These are phyloP conservation scores for Peromyscus californicus DNA, from an alignment of 2,113 vertebrate genomes.

Conservation along the genomic window DNA sequence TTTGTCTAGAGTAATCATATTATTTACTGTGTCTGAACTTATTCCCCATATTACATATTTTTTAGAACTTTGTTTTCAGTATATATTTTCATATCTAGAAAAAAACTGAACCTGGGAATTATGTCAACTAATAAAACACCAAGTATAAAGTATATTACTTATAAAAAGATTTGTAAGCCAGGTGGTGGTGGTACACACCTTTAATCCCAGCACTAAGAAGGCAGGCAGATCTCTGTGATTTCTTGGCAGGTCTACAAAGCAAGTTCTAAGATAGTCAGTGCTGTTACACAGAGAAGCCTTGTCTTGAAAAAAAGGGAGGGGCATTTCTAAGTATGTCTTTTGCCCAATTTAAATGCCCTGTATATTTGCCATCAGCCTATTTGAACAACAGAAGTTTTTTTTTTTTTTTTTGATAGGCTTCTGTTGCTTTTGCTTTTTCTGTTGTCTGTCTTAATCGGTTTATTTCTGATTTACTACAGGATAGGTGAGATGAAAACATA, in stretches of 20 bases:
- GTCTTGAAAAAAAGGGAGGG: no score
- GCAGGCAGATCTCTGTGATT: neutral
- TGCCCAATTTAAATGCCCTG: neutral
- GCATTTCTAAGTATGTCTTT: constrained; percentile 29
- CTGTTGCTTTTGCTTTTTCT: constrained; percentile 19
- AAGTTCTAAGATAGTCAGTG: neutral
- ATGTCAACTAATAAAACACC: constrained; percentile 20
- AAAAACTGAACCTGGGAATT: neutral
- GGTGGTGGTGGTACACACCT: neutral
- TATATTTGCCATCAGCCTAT: constrained; percentile 9
- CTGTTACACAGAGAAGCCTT: neutral
- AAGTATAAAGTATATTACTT: neutral
- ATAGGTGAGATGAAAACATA: constrained; percentile 52
- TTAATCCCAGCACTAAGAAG: neutral
- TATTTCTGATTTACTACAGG: constrained; percentile 15
- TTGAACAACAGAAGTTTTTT: constrained; percentile 44
- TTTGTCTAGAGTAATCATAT: constrained; percentile 42
- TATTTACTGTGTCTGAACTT: constrained; percentile 37
- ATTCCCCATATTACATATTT: neutral
- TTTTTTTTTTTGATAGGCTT: constrained; percentile 16
- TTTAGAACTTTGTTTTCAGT: constrained; percentile 50
- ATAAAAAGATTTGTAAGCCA: neutral
- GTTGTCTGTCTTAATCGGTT: constrained; percentile 24
- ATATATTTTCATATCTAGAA: constrained; percentile 50
- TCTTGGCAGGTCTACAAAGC: neutral